phyloP scores from a whole-genome alignment of 2,797 vertebrate genomes.

The Microcaecilia unicolor region DNA sequence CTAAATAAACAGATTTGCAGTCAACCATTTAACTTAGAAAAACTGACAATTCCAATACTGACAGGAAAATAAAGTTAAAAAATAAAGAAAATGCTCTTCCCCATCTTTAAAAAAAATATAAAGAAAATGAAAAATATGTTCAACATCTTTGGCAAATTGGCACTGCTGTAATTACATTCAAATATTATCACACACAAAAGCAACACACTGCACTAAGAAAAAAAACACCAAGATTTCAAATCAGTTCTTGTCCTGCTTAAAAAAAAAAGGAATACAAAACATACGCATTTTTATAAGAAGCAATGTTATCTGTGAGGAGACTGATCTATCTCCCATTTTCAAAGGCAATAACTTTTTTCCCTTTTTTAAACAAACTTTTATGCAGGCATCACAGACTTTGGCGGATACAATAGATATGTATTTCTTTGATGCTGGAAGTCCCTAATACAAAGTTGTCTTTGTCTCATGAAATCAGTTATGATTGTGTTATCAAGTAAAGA shows the following conservation, averaged over 20 bases:
- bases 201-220: constrained; percentile 89
- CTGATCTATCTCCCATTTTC: constrained; percentile 65
- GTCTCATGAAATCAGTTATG: constrained; percentile 16
- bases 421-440: constrained; percentile 45
- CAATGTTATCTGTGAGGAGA: constrained; percentile 68
- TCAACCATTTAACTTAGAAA: constrained; percentile 87
- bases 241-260: constrained; percentile 89
- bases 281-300: constrained; percentile 96
- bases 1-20: constrained; percentile 81
- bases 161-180: constrained; percentile 99
- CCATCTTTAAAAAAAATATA: constrained; percentile 40
- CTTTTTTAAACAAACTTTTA: constrained; percentile 68
- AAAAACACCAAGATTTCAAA: constrained; percentile 83
- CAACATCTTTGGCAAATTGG: constrained; percentile 99
- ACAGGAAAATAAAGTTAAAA: constrained; percentile 52
- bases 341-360: constrained; percentile 63
- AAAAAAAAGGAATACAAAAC: constrained; percentile 98
- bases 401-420: constrained; percentile 64
- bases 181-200: constrained; percentile 92
- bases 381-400: constrained; percentile 89
- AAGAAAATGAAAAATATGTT: constrained; percentile 58
- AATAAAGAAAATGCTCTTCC: constrained; percentile 39
- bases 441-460: constrained; percentile 41
- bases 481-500: constrained; percentile 26
- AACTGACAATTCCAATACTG: constrained; percentile 78